phyloP scores from a whole-genome alignment of 2,113 vertebrate species.

The Anarrhichthys ocellatus region DNA sequence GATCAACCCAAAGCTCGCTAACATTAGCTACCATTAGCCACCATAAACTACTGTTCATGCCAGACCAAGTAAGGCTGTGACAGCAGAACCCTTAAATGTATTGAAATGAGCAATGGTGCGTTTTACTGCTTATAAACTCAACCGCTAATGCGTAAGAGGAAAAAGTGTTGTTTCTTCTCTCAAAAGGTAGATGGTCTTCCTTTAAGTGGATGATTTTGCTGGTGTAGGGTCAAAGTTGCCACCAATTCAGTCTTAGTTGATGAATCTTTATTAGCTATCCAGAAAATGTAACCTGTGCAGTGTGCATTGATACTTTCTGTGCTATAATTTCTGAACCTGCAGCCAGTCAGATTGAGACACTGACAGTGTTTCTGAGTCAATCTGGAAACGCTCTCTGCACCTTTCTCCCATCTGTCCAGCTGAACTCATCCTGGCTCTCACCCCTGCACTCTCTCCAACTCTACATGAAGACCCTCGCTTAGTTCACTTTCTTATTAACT shows the following conservation, averaged over 20 bases:
- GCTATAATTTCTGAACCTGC: not conserved
- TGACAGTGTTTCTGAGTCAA: slow-evolving; percentile 32
- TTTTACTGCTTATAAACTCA: not conserved
- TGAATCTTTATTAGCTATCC: not conserved
- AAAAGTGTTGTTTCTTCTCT: not conserved
- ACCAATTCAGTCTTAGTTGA: not conserved
- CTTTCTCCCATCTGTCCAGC: slow-evolving; percentile 59
- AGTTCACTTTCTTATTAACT: slow-evolving; percentile 59
- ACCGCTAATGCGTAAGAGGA: not conserved
- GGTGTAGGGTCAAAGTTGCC: not conserved
- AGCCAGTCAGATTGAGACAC: slow-evolving; percentile 38
- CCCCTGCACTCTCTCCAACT: slow-evolving; percentile 33
- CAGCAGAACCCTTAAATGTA: not conserved
- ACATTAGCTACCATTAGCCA: not conserved
- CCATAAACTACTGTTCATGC: not conserved
- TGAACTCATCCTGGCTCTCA: slow-evolving; percentile 24
- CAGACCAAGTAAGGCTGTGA: not conserved
- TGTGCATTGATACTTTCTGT: slow-evolving; percentile 1
- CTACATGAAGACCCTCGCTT: slow-evolving; percentile 28
- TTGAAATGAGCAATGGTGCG: not conserved
- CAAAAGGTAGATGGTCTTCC: not conserved
- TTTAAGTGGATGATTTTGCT: not conserved
- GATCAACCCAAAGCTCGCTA: not conserved
- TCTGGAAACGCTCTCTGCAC: slow-evolving; percentile 54
- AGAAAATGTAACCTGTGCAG: not conserved